Evolutionary conservation across 2,113 vertebrate species (phyloP).

Genomic region (Fulica atra): DNA sequence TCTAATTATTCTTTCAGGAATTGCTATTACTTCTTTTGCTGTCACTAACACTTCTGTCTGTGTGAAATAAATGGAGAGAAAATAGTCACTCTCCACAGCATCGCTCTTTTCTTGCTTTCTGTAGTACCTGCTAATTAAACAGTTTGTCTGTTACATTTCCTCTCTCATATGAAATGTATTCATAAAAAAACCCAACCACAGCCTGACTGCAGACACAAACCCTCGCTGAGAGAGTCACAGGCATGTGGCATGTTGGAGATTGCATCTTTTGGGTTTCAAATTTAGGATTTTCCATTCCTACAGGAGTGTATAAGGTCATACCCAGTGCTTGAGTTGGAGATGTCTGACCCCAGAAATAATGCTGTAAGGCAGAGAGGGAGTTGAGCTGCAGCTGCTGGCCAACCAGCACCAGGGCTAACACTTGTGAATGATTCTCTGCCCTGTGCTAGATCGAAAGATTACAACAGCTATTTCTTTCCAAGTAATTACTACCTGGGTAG

Average conservation of each 20-base stretch:
- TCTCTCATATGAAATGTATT: background rate
- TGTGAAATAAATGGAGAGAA: background rate
- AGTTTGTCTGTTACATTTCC: background rate
- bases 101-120: background rate
- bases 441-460: background rate
- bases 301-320: background rate
- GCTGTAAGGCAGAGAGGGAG: background rate
- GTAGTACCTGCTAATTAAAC: constrained; percentile 21
- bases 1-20: background rate
- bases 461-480: background rate
- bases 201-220: background rate
- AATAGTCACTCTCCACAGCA: background rate
- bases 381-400: background rate
- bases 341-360: background rate
- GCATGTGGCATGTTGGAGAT: background rate
- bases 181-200: background rate
- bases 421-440: background rate
- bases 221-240: background rate
- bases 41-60: background rate
- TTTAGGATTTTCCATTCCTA: background rate
- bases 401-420: background rate
- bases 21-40: background rate
- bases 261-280: background rate
- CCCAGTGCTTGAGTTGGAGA: background rate
- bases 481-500: background rate